Evolutionary conservation across 1,140 invertebrate genomes (phyloP), one percentile per base, ranked within the genome.

Genomic region (Manduca sexta): DNA sequence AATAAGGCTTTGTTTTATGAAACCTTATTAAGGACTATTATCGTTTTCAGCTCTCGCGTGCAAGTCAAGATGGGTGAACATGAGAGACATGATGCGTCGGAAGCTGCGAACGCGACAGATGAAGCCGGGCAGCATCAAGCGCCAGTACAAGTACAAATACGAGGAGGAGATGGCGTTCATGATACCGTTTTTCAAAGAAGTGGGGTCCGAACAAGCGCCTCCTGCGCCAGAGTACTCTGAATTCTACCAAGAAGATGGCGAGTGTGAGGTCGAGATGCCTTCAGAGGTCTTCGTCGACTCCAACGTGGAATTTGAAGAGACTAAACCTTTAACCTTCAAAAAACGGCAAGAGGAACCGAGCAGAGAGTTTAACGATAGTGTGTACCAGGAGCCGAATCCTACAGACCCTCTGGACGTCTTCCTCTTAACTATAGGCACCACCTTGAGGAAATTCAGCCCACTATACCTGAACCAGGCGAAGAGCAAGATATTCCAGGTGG

Each of bases 381-480:
- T 52, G 10, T 64, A 57, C 11, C 68, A 75, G 37, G 74, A 83
- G 1, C 15, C 79, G 5, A 81, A 70, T 26, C 60, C 72, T 0
- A 33, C 70, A 1, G 80, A 84, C 49, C 74, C 77, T 13, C 49
- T 82, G 3, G 78, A 84, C 16, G 76, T 75, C 0, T 81, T 82
- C 30, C 42, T 82, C 0, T 65, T 82, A 5, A 77, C 74, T 1
- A 69, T 84, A 45, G 80, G 80, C 0, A 56, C 71, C 0, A 84
- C 80, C 0, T 47, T 84, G 5, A 70, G 69, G 45, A 80, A 70
- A 12, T 79, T 84, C 29, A 74, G 56, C n/a, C 80, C 80, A 2
- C 80, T 79, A 47, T 74, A 75, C 26, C 40, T 80, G 50, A 84
- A 84, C 39, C 76, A 82, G 49, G 81, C 78, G 8, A 84, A 84